Evolutionary conservation across 2,113 vertebrate genomes (phyloP), one percentile per base, ranked within the genome.

Genomic region (Cromileptes altivelis): DNA sequence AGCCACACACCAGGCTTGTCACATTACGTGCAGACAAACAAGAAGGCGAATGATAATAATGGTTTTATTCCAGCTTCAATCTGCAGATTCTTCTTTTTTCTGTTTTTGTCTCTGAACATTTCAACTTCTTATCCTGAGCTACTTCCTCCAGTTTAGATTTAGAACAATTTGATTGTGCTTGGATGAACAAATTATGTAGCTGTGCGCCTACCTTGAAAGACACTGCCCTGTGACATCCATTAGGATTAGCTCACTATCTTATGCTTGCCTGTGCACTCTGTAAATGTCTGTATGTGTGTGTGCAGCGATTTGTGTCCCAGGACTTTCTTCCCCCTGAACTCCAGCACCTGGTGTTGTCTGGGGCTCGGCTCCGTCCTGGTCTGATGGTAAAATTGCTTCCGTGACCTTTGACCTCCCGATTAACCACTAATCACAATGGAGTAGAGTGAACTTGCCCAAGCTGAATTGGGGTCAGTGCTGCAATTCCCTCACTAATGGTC

Each of bases 281-380:
- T 90, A 81, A 90, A 90, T 92, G 77, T 90, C 72, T 86, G 55
- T 91, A 30, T 90, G 85, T 91, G 84, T 92, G 82, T 90, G 86
- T 87, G 71, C 91, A 94, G 93, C 86, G 53, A 68, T 91, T 88
- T 90, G 78, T 88, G 87, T 92, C 88, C 75, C 90, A 94, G 95
- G 94, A 94, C 73, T 81, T 93, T 86, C 88, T 93, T 65, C 84
- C 91, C 90, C 74, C 88, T 92, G 95, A 96, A 82, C 85, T 94
- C 86, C 94, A 94, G 88, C 93, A 94, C 80, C 91, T 94, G 88
- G 78, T 91, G 88, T 93, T 93, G 82, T 92, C 92, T 76, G 93
- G 94, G 90, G 89, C 94, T 85, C 83, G 85, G 73, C 93, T 94
- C 84, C 85, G 88, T 77, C 91, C 88, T 53, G 75, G 88, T 91